These are phyloP conservation scores for Dryobotodes eremita DNA, from an alignment of 2,888 invertebrate species.

Conservation along the genomic window DNA sequence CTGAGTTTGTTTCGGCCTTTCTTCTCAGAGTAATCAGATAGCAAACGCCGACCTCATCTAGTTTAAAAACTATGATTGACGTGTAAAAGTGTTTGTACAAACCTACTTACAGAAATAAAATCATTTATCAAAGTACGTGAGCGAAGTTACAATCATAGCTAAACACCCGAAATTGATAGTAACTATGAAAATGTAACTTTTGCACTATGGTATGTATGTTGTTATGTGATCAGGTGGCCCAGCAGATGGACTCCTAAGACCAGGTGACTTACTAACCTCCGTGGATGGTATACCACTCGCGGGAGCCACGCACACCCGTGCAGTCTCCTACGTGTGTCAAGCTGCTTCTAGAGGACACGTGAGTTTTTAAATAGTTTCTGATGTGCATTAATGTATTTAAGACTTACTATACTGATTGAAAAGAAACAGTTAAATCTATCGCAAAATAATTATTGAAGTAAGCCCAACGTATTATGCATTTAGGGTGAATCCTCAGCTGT, in stretches of 20 bases:
- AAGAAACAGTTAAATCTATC: not conserved
- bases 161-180: too few relatives aligned
- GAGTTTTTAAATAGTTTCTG: conserved; percentile 70
- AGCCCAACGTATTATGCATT: not conserved
- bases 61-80: too few relatives aligned
- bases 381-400: not conserved
- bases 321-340: conserved; percentile 97
- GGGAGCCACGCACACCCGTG: conserved; percentile 96
- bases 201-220: too few relatives aligned
- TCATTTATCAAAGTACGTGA: too few relatives aligned
- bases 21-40: too few relatives aligned
- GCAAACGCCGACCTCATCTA: too few relatives aligned
- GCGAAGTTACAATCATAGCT: too few relatives aligned
- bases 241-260: conserved; percentile 97
- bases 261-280: conserved; percentile 98
- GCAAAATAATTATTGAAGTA: not conserved
- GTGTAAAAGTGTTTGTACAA: too few relatives aligned
- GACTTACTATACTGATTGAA: not conserved
- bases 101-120: too few relatives aligned
- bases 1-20: too few relatives aligned
- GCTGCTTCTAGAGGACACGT: conserved; percentile 97
- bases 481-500: not conserved
- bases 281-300: conserved; percentile 97
- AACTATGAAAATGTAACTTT: not conserved
- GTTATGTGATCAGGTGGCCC: conserved; percentile 93